A percentile compares a stretch with the other conserved stretches of the same genome.
Evolutionary conservation across 2,888 invertebrate genomes (phyloP).

Genomic region (Cylindroiulus punctatus): DNA sequence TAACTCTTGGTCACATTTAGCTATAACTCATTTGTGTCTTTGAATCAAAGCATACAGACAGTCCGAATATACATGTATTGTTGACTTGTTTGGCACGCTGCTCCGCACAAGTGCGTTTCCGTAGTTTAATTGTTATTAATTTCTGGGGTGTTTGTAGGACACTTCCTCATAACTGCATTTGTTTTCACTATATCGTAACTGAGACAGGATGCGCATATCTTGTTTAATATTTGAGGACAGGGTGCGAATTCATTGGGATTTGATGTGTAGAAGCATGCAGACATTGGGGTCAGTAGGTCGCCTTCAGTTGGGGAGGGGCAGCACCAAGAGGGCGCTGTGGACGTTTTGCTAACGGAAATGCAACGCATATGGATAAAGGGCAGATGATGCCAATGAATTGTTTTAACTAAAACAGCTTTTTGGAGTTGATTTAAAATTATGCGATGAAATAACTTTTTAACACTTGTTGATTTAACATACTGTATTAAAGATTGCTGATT

Average conservation of each 20-base stretch:
- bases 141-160: constrained; percentile 5
- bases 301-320: neutral
- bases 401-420: too few species aligned
- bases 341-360: too few species aligned
- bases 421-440: too few species aligned
- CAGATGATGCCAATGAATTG: neutral
- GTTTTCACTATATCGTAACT: neutral
- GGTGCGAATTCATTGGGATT: constrained; percentile 14
- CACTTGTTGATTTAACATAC: too few species aligned
- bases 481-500: too few species aligned
- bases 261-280: neutral
- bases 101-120: neutral
- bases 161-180: constrained; percentile 27
- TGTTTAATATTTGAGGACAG: constrained; percentile 16
- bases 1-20: too few species aligned
- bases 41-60: neutral
- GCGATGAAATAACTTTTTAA: too few species aligned
- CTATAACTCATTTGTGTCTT: too few species aligned
- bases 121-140: constrained; percentile 17
- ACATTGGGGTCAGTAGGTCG: neutral
- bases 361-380: neutral
- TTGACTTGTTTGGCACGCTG: neutral
- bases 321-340: neutral
- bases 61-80: too few species aligned
- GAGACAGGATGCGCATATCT: constrained; percentile 13